These are phyloP conservation scores for Eumerus sabulonum DNA, from an alignment of 2,888 invertebrate genomes.

Conservation along the genomic window DNA sequence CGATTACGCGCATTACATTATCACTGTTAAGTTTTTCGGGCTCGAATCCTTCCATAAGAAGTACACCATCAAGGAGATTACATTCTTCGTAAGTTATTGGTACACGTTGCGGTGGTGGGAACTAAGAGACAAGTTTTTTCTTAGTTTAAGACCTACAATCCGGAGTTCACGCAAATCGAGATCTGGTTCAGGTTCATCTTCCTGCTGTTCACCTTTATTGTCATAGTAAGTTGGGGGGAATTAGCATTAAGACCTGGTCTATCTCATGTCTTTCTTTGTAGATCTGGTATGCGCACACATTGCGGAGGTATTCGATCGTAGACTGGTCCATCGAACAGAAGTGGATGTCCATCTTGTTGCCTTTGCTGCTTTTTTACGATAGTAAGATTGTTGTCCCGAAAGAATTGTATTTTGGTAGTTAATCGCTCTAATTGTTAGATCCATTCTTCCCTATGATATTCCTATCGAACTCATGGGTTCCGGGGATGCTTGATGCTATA, in stretches of 20 bases:
- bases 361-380: constrained; percentile 92
- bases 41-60: constrained; percentile 90
- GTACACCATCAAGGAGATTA: constrained; percentile 90
- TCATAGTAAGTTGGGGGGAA: constrained; percentile 88
- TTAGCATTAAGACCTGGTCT: background rate
- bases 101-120: too few relatives aligned
- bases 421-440: constrained; percentile 82
- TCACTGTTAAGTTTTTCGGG: constrained; percentile 91
- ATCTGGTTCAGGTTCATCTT: constrained; percentile 98
- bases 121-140: constrained; percentile 76
- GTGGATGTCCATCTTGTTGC: constrained; percentile 94
- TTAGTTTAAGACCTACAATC: constrained; percentile 97
- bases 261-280: constrained; percentile 78
- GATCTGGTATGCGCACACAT: constrained; percentile 95
- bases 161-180: constrained; percentile 97
- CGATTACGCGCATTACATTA: constrained; percentile 92
- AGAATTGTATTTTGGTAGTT: background rate
- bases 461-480: constrained; percentile 92
- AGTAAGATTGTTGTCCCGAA: constrained; percentile 86
- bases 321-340: constrained; percentile 99
- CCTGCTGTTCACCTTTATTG: constrained; percentile 90
- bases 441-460: constrained; percentile 95
- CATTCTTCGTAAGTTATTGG: constrained; percentile 87
- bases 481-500: constrained; percentile 94
- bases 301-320: constrained; percentile 91